phyloP scores from a whole-genome alignment of 2,113 vertebrate genomes.

The Ramphastos sulfuratus region DNA sequence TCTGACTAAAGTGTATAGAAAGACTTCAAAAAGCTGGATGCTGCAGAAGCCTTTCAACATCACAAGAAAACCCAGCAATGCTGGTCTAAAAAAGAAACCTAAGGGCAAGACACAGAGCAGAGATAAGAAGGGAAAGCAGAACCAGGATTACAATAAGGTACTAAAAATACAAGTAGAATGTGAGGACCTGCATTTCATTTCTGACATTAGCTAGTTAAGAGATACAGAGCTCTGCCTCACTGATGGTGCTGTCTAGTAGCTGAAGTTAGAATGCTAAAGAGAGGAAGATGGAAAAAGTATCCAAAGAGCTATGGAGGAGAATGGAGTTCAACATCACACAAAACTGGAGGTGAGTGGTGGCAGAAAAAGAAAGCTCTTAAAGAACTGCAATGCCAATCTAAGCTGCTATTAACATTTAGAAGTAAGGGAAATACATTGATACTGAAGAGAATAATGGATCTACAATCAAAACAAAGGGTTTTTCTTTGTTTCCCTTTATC shows the following conservation, averaged over 20 bases:
- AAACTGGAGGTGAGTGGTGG: background rate
- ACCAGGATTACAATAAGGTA: background rate
- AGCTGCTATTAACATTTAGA: background rate
- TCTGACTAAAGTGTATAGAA: background rate
- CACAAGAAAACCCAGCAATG: background rate
- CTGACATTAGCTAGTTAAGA: background rate
- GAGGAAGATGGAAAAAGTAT: background rate
- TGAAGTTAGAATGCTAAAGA: background rate
- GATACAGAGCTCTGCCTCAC: background rate
- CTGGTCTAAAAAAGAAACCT: background rate
- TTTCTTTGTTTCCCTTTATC: background rate
- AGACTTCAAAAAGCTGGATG: background rate
- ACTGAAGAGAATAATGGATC: background rate
- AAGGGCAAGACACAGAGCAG: background rate
- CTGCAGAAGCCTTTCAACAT: background rate
- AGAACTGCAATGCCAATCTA: background rate
- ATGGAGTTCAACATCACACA: background rate
- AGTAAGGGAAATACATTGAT: background rate
- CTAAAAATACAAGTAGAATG: constrained; percentile 37
- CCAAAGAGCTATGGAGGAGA: background rate
- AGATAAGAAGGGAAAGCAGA: constrained; percentile 12
- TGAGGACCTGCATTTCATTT: constrained; percentile 24
- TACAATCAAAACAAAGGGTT: background rate
- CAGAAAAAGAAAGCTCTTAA: background rate
- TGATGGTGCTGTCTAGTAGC: background rate